Conservation (phyloP, 2,113 vertebrate species). For the Rhea pennata region DNA sequence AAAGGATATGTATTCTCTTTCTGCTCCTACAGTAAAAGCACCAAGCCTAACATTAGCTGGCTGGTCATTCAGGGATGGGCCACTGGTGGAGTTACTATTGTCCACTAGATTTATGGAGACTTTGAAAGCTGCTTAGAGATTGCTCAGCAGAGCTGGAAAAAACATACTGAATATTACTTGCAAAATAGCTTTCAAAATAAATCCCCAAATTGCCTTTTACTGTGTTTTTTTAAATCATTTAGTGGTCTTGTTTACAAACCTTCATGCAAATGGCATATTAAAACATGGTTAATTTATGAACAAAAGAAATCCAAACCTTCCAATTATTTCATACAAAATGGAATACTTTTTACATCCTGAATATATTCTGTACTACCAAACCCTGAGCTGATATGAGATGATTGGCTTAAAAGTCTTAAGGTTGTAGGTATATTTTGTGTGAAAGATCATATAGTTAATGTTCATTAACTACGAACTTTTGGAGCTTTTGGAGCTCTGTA, state of each 20-base stretch:
- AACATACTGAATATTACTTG: constrained; percentile 30
- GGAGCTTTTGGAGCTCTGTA: not conserved
- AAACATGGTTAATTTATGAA: constrained; percentile 50
- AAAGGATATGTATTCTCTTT: not conserved
- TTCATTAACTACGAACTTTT: not conserved
- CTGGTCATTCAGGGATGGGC: not conserved
- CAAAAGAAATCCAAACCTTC: constrained; percentile 12
- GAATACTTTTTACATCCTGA: not conserved
- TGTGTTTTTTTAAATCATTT: constrained; percentile 45
- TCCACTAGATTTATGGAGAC: not conserved
- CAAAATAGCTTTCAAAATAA: constrained; percentile 41
- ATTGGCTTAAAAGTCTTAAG: not conserved
- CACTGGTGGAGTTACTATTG: not conserved
- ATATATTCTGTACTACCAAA: not conserved
- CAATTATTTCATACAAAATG: not conserved
- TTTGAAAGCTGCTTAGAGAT: not conserved
- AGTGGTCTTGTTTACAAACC: constrained; percentile 18
- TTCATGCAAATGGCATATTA: constrained; percentile 14
- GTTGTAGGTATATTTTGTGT: constrained; percentile 3
- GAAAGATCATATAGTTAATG: not conserved
- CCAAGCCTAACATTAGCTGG: not conserved
- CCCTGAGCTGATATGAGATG: not conserved
- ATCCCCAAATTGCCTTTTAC: constrained; percentile 36
- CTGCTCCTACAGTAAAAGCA: not conserved
- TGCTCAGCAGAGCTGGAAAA: not conserved